Percentiles rank a stretch among this genome's conserved stretches.
These are phyloP conservation scores for Zosterops borbonicus DNA, from an alignment of 2,113 vertebrate genomes.

Conservation along the genomic window DNA sequence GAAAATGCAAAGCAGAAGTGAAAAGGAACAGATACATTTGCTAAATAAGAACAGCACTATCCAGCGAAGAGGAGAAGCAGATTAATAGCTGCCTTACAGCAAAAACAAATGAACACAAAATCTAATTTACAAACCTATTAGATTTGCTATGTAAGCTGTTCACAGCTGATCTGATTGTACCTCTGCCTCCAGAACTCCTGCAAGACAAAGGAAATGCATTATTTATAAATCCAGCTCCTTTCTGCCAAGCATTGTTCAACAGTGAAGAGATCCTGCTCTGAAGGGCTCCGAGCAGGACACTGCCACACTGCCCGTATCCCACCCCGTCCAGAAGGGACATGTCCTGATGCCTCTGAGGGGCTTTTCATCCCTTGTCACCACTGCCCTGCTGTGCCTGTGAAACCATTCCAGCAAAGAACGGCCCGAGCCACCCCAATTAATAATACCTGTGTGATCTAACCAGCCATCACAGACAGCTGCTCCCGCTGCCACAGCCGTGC, in stretches of 20 bases:
- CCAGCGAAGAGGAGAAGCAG: conserved; percentile 73
- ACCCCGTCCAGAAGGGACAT: neutral
- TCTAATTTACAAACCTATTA: conserved; percentile 90
- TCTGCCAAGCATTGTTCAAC: conserved; percentile 68
- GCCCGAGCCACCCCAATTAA: neutral
- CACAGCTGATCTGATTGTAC: conserved; percentile 84
- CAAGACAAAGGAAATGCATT: conserved; percentile 83
- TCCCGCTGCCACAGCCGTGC: neutral
- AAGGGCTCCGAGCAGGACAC: neutral
- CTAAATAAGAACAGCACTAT: conserved; percentile 74
- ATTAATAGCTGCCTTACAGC: conserved; percentile 83
- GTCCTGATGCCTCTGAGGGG: neutral
- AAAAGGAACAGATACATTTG: conserved; percentile 73
- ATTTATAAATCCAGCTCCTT: conserved; percentile 77
- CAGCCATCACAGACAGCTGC: conserved; percentile 35
- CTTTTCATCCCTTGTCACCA: neutral
- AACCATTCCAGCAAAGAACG: neutral
- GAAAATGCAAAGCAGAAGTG: conserved; percentile 72
- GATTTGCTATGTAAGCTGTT: conserved; percentile 85
- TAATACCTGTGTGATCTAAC: neutral
- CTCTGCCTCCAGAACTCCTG: conserved; percentile 87
- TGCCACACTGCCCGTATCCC: fast-evolving
- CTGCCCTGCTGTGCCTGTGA: neutral
- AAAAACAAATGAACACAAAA: conserved; percentile 84
- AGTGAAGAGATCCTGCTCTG: conserved; percentile 29